These are phyloP conservation scores for Origma solitaria DNA, from an alignment of 2,113 vertebrate species.

Conservation along the genomic window DNA sequence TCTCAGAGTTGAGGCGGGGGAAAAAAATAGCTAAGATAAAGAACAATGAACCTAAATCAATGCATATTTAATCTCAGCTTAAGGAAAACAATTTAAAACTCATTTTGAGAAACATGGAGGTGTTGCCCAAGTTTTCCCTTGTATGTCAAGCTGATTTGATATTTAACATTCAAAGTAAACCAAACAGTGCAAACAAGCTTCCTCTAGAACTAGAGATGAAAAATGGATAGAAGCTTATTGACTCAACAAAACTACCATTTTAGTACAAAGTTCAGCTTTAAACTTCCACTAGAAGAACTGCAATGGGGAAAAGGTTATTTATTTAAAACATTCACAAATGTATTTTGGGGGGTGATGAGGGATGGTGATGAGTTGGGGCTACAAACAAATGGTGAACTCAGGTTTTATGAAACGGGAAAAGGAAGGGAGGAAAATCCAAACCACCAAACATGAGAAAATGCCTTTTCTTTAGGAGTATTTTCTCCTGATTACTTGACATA, in stretches of 20 bases:
- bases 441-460: rapidly evolving
- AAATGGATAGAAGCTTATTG: slow-evolving; percentile 36
- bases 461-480: not conserved
- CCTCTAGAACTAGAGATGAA: slow-evolving; percentile 1
- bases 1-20: not conserved
- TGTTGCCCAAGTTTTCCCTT: not conserved
- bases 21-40: not conserved
- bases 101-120: not conserved
- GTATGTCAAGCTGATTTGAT: slow-evolving; percentile 37
- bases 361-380: rapidly evolving
- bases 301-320: not conserved
- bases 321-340: not conserved
- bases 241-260: slow-evolving; percentile 24
- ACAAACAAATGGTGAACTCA: not conserved
- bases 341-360: not conserved
- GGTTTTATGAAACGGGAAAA: not conserved
- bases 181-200: slow-evolving; percentile 41
- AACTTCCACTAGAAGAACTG: not conserved
- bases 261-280: slow-evolving; percentile 46
- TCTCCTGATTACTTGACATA: not conserved
- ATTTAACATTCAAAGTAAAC: slow-evolving; percentile 48
- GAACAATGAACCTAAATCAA: not conserved
- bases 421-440: not conserved
- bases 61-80: not conserved
- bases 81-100: slow-evolving; percentile 6